Evolutionary conservation across 37 sponge, comb jelly and placozoan species (phyloP).

Genomic region (Amphimedon queenslandica): DNA sequence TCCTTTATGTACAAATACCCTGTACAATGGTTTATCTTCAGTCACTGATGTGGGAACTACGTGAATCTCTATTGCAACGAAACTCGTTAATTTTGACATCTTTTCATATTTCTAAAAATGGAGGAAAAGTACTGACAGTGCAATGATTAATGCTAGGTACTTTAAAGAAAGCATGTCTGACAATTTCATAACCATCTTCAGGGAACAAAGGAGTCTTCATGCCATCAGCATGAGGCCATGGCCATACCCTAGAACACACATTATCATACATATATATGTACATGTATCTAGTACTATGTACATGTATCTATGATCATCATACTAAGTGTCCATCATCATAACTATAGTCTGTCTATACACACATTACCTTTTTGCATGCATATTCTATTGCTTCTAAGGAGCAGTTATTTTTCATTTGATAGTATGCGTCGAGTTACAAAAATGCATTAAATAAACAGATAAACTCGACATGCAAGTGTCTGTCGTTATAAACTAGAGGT

Average conservation of each 20-base stretch:
- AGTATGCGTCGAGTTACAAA: too few species aligned
- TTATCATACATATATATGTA: not conserved
- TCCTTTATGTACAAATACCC: not conserved
- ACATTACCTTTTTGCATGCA: too few species aligned
- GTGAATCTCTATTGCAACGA: not conserved
- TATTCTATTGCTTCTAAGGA: too few species aligned
- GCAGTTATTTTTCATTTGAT: too few species aligned
- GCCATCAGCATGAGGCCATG: constrained; percentile 56
- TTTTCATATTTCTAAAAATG: not conserved
- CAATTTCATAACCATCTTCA: constrained; percentile 66
- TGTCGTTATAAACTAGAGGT: too few species aligned
- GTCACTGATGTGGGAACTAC: not conserved
- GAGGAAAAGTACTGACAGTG: not conserved
- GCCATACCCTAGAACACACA: constrained; percentile 33
- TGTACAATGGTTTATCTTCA: not conserved
- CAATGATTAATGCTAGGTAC: constrained; percentile 14
- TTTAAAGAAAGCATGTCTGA: constrained; percentile 69
- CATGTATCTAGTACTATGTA: too few species aligned
- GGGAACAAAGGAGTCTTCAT: constrained; percentile 40
- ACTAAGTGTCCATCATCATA: too few species aligned
- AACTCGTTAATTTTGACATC: not conserved
- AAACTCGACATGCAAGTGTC: too few species aligned
- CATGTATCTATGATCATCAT: too few species aligned
- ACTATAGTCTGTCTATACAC: too few species aligned
- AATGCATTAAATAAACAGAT: too few species aligned